phyloP scores from a whole-genome alignment of 2,113 vertebrate species.

The Corythornis vintsioides region DNA sequence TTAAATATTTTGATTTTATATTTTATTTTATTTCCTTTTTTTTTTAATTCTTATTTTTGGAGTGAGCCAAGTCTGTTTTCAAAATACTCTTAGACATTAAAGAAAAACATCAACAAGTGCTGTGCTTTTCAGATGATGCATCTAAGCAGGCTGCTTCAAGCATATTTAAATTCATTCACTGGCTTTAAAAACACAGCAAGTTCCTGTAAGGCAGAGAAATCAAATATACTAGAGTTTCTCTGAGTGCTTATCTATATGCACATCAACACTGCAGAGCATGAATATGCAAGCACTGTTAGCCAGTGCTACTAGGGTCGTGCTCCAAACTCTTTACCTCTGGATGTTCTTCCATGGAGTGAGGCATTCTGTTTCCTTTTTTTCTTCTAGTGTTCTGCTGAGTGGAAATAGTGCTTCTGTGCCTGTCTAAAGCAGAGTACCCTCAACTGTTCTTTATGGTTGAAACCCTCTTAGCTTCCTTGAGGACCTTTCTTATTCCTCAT shows the following conservation, averaged over 20 bases:
- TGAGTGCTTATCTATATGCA: not conserved
- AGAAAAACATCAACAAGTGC: not conserved
- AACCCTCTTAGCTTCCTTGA: not conserved
- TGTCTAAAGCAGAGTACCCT: not conserved
- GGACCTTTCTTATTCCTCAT: not conserved
- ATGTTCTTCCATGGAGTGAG: not conserved
- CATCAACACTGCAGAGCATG: fast-evolving
- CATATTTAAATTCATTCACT: not conserved
- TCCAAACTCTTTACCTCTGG: not conserved
- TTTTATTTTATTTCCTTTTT: too few relatives aligned
- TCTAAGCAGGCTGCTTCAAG: not conserved
- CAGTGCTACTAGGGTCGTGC: not conserved
- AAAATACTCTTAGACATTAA: not conserved
- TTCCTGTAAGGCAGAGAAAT: not conserved
- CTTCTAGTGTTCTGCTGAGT: not conserved
- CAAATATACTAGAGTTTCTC: not conserved
- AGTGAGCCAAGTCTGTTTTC: not conserved
- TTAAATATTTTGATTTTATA: not conserved
- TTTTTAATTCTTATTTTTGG: not conserved
- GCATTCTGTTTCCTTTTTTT: not conserved
- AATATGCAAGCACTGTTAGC: not conserved
- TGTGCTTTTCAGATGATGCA: not conserved
- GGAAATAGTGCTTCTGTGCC: not conserved
- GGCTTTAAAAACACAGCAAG: not conserved
- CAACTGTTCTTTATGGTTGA: not conserved